These are phyloP conservation scores for Alexandromys fortis DNA, from an alignment of 2,113 vertebrate genomes.

Conservation along the genomic window DNA sequence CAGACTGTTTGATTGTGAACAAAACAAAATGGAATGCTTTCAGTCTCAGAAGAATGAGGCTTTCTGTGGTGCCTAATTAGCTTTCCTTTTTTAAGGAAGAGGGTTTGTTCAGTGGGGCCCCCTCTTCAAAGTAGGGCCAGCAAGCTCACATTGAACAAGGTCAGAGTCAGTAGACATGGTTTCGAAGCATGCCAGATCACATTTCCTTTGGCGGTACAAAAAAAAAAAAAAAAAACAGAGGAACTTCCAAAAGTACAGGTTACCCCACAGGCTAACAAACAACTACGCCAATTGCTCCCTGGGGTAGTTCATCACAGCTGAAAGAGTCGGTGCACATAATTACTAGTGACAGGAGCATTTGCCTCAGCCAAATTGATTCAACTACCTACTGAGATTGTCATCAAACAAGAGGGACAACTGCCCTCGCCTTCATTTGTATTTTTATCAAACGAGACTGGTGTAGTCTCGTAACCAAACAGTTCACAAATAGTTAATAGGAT, in stretches of 20 bases:
- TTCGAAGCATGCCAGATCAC: conserved; percentile 61
- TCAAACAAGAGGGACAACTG: conserved; percentile 3
- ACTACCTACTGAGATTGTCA: conserved; percentile 38
- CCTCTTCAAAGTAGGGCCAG: conserved; percentile 63
- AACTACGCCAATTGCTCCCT: conserved; percentile 66
- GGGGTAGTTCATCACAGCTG: conserved; percentile 43
- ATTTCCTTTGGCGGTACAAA: conserved; percentile 69
- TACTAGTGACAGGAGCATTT: conserved; percentile 61
- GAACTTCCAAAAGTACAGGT: conserved; percentile 62
- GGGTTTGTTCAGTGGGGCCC: conserved; percentile 60
- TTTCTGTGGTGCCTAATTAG: conserved; percentile 69
- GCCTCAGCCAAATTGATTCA: conserved; percentile 33
- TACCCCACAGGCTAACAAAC: conserved; percentile 63
- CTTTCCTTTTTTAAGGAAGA: conserved; percentile 54
- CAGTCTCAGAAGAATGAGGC: conserved; percentile 59
- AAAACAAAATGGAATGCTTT: conserved; percentile 66
- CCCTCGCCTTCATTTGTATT: background rate
- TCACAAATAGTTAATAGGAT: background rate
- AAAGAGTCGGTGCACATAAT: conserved; percentile 31
- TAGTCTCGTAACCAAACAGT: background rate
- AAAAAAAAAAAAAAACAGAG: conserved; percentile 10
- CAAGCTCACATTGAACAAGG: conserved; percentile 49
- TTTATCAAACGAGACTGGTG: background rate
- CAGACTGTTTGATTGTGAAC: conserved; percentile 47
- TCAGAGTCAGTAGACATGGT: conserved; percentile 62